Evolutionary conservation across 1,140 invertebrate genomes (phyloP), one percentile per base, ranked within the genome.

Genomic region (Apis florea): DNA sequence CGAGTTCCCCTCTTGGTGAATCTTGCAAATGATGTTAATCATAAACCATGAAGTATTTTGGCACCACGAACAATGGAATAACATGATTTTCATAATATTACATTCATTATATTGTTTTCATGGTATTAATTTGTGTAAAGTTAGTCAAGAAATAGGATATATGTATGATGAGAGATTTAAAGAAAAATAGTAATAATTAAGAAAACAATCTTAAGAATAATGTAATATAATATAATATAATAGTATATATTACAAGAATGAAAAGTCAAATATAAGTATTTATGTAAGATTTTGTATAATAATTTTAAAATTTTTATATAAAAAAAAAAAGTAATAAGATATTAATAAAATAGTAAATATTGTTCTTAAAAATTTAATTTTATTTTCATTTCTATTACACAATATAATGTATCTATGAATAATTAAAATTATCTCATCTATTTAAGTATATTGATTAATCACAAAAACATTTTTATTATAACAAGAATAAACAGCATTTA

Each of bases 11-110:
- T 24, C 47, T 19, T 51, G n/a, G 15, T n/a, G 31, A 10, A 24
- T 15, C 24, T 49, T 40, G 63, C 63, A 26, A 76, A 76, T 56
- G 74, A 77, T 67, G 74, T 77, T 77, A 67, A 77, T 77, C 74
- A 67, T 5, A 61, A 11, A 4, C 53, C 21, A 56, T 26, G 53
- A 71, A 77, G 26, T 53, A 31, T 67, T 51, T 24, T 76, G 15
- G 26, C 26, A 51, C 12, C 1, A 9, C n/a, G n/a, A 58, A 76
- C 74, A 67, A 76, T 76, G 31, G 31, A 15, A 56, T 13, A 66
- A 21, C 51, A 53, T 24, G 74, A 74, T 63, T 47, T 74, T n/a
- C 72, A 21, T 74, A 63, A 74, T 17, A 58, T 63, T 63, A 63
- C 11, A 51, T 59, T 0, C 17, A 0, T 19, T 47, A 21, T 64